phyloP scores from a whole-genome alignment of 2,888 invertebrate genomes.

The Emmelina monodactyla region DNA sequence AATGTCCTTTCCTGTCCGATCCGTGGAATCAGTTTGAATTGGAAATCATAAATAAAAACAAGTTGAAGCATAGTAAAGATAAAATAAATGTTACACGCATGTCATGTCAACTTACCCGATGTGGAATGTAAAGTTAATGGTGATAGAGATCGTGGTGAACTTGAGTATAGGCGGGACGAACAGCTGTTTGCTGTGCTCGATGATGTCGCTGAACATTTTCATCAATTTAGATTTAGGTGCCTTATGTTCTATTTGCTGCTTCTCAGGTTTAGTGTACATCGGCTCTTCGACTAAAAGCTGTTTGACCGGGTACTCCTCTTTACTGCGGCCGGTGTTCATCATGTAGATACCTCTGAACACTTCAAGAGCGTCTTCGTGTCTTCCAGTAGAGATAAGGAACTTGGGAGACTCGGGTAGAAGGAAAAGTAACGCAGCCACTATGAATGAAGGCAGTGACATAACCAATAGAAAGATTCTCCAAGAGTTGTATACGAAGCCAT shows the following conservation, averaged over 20 bases:
- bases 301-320: slow-evolving; percentile 79
- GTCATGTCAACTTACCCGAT: slow-evolving; percentile 74
- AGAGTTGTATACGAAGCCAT: slow-evolving; percentile 83
- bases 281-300: slow-evolving; percentile 71
- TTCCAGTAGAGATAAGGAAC: slow-evolving; percentile 81
- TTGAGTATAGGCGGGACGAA: slow-evolving; percentile 83
- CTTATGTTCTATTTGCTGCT: slow-evolving; percentile 63
- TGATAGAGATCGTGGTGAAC: slow-evolving; percentile 84
- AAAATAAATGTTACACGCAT: no score
- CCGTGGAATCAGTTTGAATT: no score
- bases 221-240: slow-evolving; percentile 72
- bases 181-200: slow-evolving; percentile 81
- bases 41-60: no score
- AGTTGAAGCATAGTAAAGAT: no score
- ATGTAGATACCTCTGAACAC: slow-evolving; percentile 84
- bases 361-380: slow-evolving; percentile 80
- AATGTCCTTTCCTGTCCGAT: no score
- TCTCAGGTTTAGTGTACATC: slow-evolving; percentile 54
- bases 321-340: slow-evolving; percentile 79
- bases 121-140: slow-evolving; percentile 92
- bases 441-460: slow-evolving; percentile 87
- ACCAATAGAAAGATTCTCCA: slow-evolving; percentile 92
- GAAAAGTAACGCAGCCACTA: slow-evolving; percentile 83
- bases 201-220: slow-evolving; percentile 77
- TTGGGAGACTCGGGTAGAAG: slow-evolving; percentile 92